Base-by-base conservation (phyloP, 2,797 vertebrate genomes). In the Sebastes melanostomus region DNA sequence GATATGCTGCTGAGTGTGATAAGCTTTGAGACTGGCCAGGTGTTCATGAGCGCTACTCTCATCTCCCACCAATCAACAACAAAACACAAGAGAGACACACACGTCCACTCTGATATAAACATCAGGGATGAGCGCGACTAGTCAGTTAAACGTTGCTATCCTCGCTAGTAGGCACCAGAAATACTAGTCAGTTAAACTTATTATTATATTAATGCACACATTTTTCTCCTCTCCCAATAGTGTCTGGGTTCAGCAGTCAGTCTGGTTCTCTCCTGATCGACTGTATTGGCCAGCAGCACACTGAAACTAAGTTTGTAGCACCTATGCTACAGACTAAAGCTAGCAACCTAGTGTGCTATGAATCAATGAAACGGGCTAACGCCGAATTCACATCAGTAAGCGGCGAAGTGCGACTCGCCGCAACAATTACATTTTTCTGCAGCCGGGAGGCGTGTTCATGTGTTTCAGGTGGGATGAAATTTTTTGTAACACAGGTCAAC, bases 11-110 rank as follows among this genome's bases (percentile, higher is more conserved):
- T 80, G 29, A 61, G 42, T 30, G 66, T 8, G 54, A 60, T 52
- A 12, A 61, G 20, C 50, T 12, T 8, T 27, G 56, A 68, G 55
- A 60, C 29, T 61, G 71, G 30, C 46, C 78, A 87, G 72, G 75
- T 85, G 75, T 62, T 88, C 61, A 68, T 50, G 22, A 30, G 50
- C 30, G 3, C 59, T 34, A 6, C 54, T 70, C 32, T 61, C 71
- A 24, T 73, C 27, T 71, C 42, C 36, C 58, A 75, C 4, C 16
- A 3, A 58, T 67, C 46, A 78, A 16, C 46, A 38, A 70, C 30
- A 34, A 11, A 66, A 72, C 29, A 74, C 9, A 32, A 32, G 55
- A 67, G 11, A 46, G 20, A 50, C 46, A 20, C 46, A 50, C 46
- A 20, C 18, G 38, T 42, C 5, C 38, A 38, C 36, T 38, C 36